Base-by-base conservation (phyloP, 2,888 invertebrate species). In the Hydropsyche betteni region DNA sequence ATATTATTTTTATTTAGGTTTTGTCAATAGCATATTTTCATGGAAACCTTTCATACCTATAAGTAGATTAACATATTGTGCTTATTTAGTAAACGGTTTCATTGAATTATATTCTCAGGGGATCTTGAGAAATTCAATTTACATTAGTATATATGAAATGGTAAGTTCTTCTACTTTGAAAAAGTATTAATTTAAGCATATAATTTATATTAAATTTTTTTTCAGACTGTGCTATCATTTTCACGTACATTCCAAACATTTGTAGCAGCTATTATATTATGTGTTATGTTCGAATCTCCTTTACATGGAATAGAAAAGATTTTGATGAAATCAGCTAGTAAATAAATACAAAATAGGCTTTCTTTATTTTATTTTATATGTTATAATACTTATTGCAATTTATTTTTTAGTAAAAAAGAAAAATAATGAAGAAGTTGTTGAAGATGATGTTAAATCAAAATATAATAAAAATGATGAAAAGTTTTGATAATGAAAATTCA, bases 41-140 rank as follows among this genome's bases (percentile, higher is more conserved):
- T 91, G 90, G 90, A 89, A 89, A 81, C 85, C 89, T 69, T 88
- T 92, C 80, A 88, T 89, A 38, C 91, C 92, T 0, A 84, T 93
- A 16, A 91, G 92, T 78, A 87, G 92, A 80, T 83, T 93, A 75
- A 92, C 92, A 0, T 93, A 91, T 82, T 91, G 92, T 80, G 92
- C 92, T 0, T 93, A 93, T 82, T 86, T 93, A 71, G 89, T 91
- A 44, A 93, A 93, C 82, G 93, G 93, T 3, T 84, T 92, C 33
- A 87, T 93, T 0, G 92, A 91, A 82, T 83, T 93, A 76, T 90
- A 91, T 83, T 89, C 89, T 80, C 86, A 89, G 4, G 90, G 91
- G 0, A 89, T 89, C 69, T 80, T 90, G 58, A 85, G 91, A 81
- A 87, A 89, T 82, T 90, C 91, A 0, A 83, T 88, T 64, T 89